Percentiles rank a stretch among this genome's conserved stretches.
phyloP scores from a whole-genome alignment of 2,888 invertebrate genomes.

The Paralinhomoeus sp. region DNA sequence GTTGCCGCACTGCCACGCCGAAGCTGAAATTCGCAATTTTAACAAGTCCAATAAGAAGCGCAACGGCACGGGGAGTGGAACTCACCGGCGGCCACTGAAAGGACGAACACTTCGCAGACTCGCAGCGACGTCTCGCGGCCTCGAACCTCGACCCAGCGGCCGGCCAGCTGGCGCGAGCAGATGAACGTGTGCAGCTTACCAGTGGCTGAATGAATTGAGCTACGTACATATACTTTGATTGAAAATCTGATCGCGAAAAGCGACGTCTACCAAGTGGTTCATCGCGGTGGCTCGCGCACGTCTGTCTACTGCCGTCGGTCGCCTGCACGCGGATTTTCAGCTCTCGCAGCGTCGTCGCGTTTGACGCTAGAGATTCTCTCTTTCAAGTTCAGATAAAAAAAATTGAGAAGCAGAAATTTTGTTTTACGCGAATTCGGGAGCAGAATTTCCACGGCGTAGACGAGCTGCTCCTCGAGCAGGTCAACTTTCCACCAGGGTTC shows the following conservation, averaged over 20 bases:
- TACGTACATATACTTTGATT: too few species aligned
- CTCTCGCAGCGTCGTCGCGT: too few species aligned
- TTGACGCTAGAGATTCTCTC: too few species aligned
- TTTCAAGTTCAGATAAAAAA: too few species aligned
- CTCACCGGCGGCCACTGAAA: constrained; percentile 3
- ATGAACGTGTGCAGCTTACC: constrained; percentile 5
- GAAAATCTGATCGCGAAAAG: too few species aligned
- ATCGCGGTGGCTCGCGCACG: too few species aligned
- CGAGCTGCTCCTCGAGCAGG: background rate
- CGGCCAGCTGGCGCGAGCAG: background rate
- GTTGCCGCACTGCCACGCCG: constrained; percentile 3
- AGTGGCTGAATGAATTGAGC: background rate
- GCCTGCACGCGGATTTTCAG: too few species aligned
- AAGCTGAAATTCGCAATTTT: constrained; percentile 1
- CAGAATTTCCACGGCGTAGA: constrained; percentile 4
- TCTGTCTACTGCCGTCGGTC: too few species aligned
- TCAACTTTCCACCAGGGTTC: constrained; percentile 2
- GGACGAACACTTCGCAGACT: constrained; percentile 5
- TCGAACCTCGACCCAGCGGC: constrained; percentile 2
- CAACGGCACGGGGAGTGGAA: too few species aligned
- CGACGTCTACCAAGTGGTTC: too few species aligned
- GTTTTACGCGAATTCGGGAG: background rate
- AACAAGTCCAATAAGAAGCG: too few species aligned
- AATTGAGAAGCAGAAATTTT: too few species aligned
- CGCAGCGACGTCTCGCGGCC: background rate